Conservation (phyloP, 2,888 invertebrate genomes). For the Standfussiana lucernea region DNA sequence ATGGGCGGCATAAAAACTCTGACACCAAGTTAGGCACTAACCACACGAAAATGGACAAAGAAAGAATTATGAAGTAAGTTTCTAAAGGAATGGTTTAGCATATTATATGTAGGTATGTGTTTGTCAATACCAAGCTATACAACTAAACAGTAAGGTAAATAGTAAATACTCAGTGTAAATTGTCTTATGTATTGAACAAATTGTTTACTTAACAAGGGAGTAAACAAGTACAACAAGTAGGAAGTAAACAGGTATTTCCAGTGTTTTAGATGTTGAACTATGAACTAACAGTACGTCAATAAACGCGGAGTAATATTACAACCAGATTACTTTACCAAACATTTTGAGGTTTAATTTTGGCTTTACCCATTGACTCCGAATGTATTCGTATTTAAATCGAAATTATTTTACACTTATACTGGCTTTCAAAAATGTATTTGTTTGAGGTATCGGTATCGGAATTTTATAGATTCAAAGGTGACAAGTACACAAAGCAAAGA, state of each 20-base stretch:
- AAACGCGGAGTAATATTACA: neutral
- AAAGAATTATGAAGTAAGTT: neutral
- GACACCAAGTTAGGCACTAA: too few relatives aligned
- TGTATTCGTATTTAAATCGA: neutral
- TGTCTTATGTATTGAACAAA: neutral
- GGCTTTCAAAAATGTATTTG: too few relatives aligned
- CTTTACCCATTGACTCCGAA: neutral
- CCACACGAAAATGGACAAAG: too few relatives aligned
- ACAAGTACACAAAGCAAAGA: too few relatives aligned
- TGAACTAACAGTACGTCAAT: neutral
- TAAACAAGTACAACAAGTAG: too few relatives aligned
- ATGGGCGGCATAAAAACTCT: too few relatives aligned
- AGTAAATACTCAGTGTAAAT: neutral
- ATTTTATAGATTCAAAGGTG: too few relatives aligned
- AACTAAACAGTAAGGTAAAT: neutral
- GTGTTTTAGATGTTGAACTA: constrained; percentile 1
- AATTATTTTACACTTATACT: constrained; percentile 1
- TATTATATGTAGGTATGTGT: too few relatives aligned
- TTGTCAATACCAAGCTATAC: neutral
- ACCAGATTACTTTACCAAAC: neutral
- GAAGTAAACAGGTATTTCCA: neutral
- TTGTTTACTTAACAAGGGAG: constrained; percentile 3
- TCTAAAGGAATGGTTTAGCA: neutral
- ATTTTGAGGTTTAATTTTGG: neutral
- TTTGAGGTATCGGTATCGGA: too few relatives aligned